These are phyloP conservation scores for Rhabditoides inermis DNA, from an alignment of 2,888 invertebrate genomes.

Conservation along the genomic window DNA sequence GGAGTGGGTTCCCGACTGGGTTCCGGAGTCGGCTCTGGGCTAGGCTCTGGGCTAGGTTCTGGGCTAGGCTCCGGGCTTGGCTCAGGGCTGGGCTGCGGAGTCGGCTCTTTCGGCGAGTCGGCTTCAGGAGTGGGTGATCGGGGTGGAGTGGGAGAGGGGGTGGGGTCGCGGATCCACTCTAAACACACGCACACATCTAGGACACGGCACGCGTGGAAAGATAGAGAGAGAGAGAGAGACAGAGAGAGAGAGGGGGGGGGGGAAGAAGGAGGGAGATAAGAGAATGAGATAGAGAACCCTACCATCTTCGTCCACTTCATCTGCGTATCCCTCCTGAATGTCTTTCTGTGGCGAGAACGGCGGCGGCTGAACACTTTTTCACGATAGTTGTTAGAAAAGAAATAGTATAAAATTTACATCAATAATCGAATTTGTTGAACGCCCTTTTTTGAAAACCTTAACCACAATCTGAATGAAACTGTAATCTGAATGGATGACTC, in stretches of 20 bases:
- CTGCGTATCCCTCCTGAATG: conserved; percentile 6
- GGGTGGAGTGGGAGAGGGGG: conserved; percentile 30
- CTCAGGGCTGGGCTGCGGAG: conserved; percentile 10
- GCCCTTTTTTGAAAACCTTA: too few species aligned
- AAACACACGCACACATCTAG: conserved; percentile 3
- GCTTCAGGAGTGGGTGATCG: conserved; percentile 3
- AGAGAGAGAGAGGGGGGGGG: too few species aligned
- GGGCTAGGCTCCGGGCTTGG: conserved; percentile 13
- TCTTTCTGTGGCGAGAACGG: conserved; percentile 39
- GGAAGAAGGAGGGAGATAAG: too few species aligned
- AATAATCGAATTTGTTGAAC: too few species aligned
- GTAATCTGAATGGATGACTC: too few species aligned
- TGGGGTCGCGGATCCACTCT: conserved; percentile 39
- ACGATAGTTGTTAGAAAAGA: too few species aligned
- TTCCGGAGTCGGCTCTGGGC: background rate
- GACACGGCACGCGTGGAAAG: background rate
- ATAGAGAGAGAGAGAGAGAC: background rate
- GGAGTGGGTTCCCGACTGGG: conserved; percentile 4
- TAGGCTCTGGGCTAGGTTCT: conserved; percentile 1
- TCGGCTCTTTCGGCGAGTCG: conserved; percentile 8
- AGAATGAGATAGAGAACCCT: background rate
- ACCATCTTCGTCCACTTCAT: conserved; percentile 3
- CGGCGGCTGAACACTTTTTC: conserved; percentile 40
- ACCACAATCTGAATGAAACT: too few species aligned
- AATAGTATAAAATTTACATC: too few species aligned